A percentile compares a stretch with the other conserved stretches of the same genome.
phyloP scores from a whole-genome alignment of 2,113 vertebrate species.

The Elephantulus edwardii region DNA sequence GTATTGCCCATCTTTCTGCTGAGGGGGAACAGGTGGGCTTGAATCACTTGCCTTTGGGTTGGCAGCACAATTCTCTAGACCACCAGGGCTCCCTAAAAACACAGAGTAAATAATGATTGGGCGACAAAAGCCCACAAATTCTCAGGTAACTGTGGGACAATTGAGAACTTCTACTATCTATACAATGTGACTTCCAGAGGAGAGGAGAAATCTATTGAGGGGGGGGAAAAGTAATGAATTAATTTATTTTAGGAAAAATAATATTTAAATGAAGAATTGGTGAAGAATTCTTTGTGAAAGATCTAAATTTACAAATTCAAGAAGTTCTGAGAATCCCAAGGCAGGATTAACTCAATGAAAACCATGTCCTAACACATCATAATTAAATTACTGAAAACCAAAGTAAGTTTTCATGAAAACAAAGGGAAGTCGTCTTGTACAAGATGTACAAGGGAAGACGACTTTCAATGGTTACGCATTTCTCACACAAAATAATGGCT shows the following conservation, averaged over 20 bases:
- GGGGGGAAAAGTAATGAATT: too few relatives aligned
- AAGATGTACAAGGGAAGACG: not conserved
- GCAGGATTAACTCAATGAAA: not conserved
- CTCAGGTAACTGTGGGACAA: not conserved
- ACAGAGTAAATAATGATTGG: too few relatives aligned
- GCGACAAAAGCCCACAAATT: not conserved
- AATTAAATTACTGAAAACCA: not conserved
- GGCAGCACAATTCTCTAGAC: too few relatives aligned
- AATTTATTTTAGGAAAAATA: too few relatives aligned
- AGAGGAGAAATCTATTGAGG: not conserved
- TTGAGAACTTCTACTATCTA: not conserved
- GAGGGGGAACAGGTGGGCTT: too few relatives aligned
- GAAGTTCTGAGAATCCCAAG: not conserved
- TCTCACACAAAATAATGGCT: not conserved
- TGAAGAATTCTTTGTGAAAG: not conserved
- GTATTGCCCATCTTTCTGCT: too few relatives aligned
- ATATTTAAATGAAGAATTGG: not conserved
- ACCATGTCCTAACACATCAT: not conserved
- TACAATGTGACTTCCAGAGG: not conserved
- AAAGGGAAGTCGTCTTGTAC: not conserved
- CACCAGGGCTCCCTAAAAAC: too few relatives aligned
- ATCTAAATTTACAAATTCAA: not conserved
- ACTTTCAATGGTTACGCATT: not conserved
- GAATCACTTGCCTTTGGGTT: too few relatives aligned
- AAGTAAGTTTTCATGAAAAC: not conserved